Evolutionary conservation across 2,888 invertebrate genomes (phyloP).

Genomic region (Carabus problematicus): DNA sequence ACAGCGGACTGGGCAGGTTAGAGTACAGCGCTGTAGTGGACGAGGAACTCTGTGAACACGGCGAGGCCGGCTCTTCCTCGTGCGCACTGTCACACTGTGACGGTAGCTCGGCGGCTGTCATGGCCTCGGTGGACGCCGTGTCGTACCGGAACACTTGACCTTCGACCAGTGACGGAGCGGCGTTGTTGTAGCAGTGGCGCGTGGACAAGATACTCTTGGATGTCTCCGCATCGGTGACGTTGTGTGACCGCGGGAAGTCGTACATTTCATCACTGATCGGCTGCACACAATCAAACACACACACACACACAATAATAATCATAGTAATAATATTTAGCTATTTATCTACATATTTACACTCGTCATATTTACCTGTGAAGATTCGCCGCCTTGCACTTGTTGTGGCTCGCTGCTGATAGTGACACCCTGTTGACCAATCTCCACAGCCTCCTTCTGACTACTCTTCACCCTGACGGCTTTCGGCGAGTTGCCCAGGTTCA

Average conservation of each 20-base stretch:
- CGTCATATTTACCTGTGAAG: not conserved
- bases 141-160: conserved; percentile 59
- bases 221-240: conserved; percentile 54
- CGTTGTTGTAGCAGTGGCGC: conserved; percentile 69
- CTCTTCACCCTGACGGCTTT: conserved; percentile 19
- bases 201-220: conserved; percentile 51
- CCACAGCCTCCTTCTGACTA: conserved; percentile 31
- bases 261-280: conserved; percentile 66
- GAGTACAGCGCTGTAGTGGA: conserved; percentile 65
- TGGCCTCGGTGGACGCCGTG: conserved; percentile 36
- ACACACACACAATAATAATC: no score
- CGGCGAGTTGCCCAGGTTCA: conserved; percentile 55
- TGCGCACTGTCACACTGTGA: conserved; percentile 49
- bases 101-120: conserved; percentile 53
- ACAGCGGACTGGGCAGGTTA: conserved; percentile 65
- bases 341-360: no score
- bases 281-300: conserved; percentile 22
- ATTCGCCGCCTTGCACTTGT: conserved; percentile 11
- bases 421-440: not conserved
- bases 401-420: no score
- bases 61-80: conserved; percentile 60
- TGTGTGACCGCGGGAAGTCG: conserved; percentile 75
- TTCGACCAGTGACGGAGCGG: conserved; percentile 63
- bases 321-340: no score
- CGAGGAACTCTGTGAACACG: conserved; percentile 60